A percentile compares a stretch with the other conserved stretches of the same genome.
phyloP scores from a whole-genome alignment of 2,888 invertebrate species.

The Vanessa cardui region DNA sequence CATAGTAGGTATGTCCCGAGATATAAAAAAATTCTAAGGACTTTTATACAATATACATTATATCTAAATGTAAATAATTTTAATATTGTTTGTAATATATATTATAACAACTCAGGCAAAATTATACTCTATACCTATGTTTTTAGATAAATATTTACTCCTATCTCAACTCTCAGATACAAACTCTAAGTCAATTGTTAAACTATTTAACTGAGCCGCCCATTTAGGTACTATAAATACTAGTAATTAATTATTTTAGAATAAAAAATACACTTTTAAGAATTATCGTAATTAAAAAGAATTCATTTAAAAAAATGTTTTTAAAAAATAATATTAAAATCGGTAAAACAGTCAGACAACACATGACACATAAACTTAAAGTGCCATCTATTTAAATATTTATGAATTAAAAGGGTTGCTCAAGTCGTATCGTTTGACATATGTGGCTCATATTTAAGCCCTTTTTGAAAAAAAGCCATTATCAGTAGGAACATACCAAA shows the following conservation, averaged over 20 bases:
- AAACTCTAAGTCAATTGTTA: neutral
- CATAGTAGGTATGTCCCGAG: no score
- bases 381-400: conserved; percentile 18
- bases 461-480: neutral
- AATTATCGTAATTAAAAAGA: neutral
- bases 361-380: conserved; percentile 14
- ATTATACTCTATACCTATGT: no score
- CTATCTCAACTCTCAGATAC: no score
- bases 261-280: neutral
- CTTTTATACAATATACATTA: no score
- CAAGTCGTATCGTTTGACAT: neutral
- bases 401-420: neutral
- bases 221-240: neutral
- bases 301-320: neutral
- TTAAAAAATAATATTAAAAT: conserved; percentile 9
- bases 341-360: conserved; percentile 28
- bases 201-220: neutral
- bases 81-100: no score
- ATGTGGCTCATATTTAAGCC: neutral
- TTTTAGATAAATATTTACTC: no score
- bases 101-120: no score
- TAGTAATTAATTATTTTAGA: neutral
- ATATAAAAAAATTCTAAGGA: no score
- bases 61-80: no score
- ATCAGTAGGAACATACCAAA: no score